Evolutionary conservation across 1,140 invertebrate species (phyloP).

Genomic region (Penaeus indicus): DNA sequence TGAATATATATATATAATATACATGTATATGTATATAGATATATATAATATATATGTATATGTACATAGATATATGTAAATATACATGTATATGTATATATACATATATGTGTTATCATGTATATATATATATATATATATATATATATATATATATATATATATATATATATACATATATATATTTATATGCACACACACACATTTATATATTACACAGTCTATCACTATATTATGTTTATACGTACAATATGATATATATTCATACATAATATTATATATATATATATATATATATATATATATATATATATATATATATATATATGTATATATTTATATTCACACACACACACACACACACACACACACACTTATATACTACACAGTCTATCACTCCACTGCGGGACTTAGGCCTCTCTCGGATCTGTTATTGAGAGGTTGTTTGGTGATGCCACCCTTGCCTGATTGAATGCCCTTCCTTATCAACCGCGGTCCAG

Average conservation of each 20-base stretch:
- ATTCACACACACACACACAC: no score
- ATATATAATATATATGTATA: not conserved
- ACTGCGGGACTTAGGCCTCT: no score
- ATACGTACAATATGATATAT: not conserved
- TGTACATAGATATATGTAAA: slow-evolving; percentile 9
- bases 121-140: slow-evolving; percentile 25
- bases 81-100: slow-evolving; percentile 2
- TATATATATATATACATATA: slow-evolving; percentile 23
- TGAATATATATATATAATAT: not conserved
- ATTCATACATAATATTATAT: no score
- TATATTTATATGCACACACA: not conserved
- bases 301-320: no score
- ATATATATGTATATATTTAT: no score
- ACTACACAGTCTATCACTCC: no score
- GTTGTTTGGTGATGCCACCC: no score
- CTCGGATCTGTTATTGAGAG: no score
- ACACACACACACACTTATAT: no score
- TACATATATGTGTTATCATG: slow-evolving; percentile 2
- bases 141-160: slow-evolving; percentile 24
- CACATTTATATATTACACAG: not conserved
- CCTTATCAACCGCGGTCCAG: no score
- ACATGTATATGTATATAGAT: not conserved
- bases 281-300: no score
- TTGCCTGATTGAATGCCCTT: no score
- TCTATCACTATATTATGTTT: not conserved